phyloP scores from a whole-genome alignment of 2,888 invertebrate species.

The Drosophila demipolita region DNA sequence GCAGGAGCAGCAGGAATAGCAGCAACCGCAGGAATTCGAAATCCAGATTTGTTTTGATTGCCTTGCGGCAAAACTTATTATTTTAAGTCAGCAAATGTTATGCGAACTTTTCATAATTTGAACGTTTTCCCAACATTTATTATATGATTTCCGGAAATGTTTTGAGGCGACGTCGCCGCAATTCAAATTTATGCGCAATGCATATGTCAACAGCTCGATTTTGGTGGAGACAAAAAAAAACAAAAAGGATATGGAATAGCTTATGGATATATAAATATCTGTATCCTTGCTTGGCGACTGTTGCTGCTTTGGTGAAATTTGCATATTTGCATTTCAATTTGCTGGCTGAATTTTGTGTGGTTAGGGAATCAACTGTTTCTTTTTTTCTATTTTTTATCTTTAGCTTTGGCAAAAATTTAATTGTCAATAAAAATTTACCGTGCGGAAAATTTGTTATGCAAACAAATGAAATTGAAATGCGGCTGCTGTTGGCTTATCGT shows the following conservation, averaged over 20 bases:
- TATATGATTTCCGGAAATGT: constrained; percentile 70
- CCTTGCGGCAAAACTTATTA: constrained; percentile 74
- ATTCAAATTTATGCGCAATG: constrained; percentile 72
- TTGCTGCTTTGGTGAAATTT: constrained; percentile 60
- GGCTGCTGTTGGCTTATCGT: constrained; percentile 37
- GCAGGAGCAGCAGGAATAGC: not conserved
- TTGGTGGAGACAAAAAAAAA: constrained; percentile 16
- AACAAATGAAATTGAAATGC: constrained; percentile 80
- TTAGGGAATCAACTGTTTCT: constrained; percentile 33
- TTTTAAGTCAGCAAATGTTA: constrained; percentile 67
- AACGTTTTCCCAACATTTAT: constrained; percentile 70
- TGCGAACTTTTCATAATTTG: constrained; percentile 61
- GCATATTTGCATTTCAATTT: constrained; percentile 79
- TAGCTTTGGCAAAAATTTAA: constrained; percentile 69
- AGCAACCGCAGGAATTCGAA: constrained; percentile 51
- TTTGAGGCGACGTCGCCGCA: constrained; percentile 58
- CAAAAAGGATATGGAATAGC: constrained; percentile 27
- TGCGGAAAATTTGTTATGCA: constrained; percentile 84
- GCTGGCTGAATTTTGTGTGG: constrained; percentile 32
- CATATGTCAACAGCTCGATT: constrained; percentile 76
- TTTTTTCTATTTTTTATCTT: constrained; percentile 34
- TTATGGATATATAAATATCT: constrained; percentile 5
- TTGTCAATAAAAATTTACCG: constrained; percentile 84
- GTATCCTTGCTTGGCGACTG: constrained; percentile 54
- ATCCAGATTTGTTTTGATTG: constrained; percentile 71